Percentiles rank a stretch among this genome's conserved stretches.
phyloP scores from a whole-genome alignment of 2,888 invertebrate species.

The Myopa testacea region DNA sequence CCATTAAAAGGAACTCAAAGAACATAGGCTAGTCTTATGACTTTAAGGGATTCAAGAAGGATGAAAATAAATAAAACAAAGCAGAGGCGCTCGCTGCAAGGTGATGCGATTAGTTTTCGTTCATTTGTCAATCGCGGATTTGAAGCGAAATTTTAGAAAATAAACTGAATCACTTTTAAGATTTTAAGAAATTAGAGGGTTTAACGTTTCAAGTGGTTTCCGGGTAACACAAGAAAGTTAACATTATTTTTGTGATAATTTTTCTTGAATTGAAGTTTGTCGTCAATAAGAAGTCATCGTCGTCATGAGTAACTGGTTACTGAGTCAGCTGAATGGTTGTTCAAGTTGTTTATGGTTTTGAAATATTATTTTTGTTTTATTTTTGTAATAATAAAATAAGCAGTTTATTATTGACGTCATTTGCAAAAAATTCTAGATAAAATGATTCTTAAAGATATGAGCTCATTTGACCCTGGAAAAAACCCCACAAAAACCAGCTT shows the following conservation, averaged over 20 bases:
- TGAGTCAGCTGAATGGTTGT: neutral
- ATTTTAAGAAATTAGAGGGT: too few species aligned
- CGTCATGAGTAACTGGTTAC: neutral
- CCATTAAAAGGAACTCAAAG: too few species aligned
- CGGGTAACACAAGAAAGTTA: too few species aligned
- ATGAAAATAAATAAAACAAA: neutral
- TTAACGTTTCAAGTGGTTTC: too few species aligned
- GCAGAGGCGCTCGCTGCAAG: too few species aligned
- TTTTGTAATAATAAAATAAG: slow-evolving; percentile 4
- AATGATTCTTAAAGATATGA: neutral
- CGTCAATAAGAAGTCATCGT: neutral
- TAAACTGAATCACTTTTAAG: too few species aligned
- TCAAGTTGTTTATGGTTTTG: neutral
- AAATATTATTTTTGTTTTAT: neutral
- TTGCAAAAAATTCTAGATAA: neutral
- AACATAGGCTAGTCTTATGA: too few species aligned
- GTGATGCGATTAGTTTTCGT: neutral
- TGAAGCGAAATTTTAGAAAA: too few species aligned
- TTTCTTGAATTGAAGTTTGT: too few species aligned
- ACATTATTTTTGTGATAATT: too few species aligned
- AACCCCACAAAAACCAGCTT: neutral
- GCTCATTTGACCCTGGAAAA: neutral
- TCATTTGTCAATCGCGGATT: too few species aligned
- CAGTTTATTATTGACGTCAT: neutral
- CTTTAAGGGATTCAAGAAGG: neutral